Evolutionary conservation across 2,797 vertebrate species (phyloP).

Genomic region (Petrocephalus schoutedeni): DNA sequence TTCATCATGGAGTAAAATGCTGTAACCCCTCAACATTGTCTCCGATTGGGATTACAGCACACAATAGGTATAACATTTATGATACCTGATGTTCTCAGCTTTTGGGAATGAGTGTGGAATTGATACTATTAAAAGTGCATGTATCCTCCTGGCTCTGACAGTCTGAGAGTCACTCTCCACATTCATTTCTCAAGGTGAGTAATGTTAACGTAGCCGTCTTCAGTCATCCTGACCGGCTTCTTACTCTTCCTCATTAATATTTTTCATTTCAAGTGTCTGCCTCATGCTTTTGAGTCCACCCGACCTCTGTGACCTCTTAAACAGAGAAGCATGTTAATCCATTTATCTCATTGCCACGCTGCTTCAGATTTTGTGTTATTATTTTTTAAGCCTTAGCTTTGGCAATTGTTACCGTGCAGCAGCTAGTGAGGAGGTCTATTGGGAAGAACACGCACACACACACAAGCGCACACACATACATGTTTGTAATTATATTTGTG

Average conservation of each 20-base stretch:
- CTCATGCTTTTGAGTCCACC: neutral
- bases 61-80: neutral
- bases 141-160: neutral
- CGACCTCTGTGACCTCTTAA: constrained; percentile 12
- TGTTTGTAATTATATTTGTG: too few relatives aligned
- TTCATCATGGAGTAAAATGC: neutral
- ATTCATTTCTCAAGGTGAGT: neutral
- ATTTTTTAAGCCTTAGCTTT: neutral
- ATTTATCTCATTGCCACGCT: neutral
- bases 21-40: neutral
- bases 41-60: neutral
- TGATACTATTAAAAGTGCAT: neutral
- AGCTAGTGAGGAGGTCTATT: neutral
- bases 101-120: neutral
- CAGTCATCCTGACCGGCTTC: constrained; percentile 1
- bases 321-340: neutral
- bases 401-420: neutral
- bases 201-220: neutral
- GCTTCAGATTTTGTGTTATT: neutral
- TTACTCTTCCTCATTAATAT: constrained; percentile 5
- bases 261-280: neutral
- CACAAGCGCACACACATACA: too few relatives aligned
- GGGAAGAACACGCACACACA: neutral
- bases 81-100: neutral
- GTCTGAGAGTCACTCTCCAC: neutral